phyloP scores from a whole-genome alignment of 1,140 invertebrate species.

The Drosophila athabasca region DNA sequence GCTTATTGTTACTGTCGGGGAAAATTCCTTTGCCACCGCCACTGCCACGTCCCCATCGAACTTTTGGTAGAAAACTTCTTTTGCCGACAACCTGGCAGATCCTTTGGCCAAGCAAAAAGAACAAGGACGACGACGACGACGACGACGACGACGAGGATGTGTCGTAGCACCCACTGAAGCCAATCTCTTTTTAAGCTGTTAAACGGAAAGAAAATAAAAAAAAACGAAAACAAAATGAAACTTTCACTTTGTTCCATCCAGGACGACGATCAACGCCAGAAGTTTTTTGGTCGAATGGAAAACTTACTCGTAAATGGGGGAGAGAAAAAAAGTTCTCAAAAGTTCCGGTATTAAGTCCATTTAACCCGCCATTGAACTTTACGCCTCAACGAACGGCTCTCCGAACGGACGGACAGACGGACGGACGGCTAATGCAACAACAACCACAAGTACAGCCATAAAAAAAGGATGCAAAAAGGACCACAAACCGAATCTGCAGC shows the following conservation, averaged over 20 bases:
- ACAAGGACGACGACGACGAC: background rate
- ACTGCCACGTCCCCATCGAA: constrained; percentile 33
- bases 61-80: constrained; percentile 31
- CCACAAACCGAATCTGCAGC: constrained; percentile 44
- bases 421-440: constrained; percentile 57
- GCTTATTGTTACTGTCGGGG: constrained; percentile 54
- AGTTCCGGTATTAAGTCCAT: constrained; percentile 78
- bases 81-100: constrained; percentile 25
- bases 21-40: constrained; percentile 28
- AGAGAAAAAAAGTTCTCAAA: constrained; percentile 61
- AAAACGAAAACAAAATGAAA: constrained; percentile 42
- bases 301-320: background rate
- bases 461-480: constrained; percentile 55
- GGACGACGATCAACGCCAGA: constrained; percentile 67
- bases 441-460: constrained; percentile 29
- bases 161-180: constrained; percentile 18
- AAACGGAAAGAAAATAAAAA: constrained; percentile 3
- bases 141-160: too few relatives aligned
- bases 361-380: constrained; percentile 82
- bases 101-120: constrained; percentile 30
- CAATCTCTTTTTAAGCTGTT: constrained; percentile 81
- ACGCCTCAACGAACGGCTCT: constrained; percentile 67
- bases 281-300: constrained; percentile 28
- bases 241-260: constrained; percentile 72
- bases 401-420: too few relatives aligned